These are phyloP conservation scores for Anthopleura sola DNA, from an alignment of 64 coral and sea anemone species.

Conservation along the genomic window DNA sequence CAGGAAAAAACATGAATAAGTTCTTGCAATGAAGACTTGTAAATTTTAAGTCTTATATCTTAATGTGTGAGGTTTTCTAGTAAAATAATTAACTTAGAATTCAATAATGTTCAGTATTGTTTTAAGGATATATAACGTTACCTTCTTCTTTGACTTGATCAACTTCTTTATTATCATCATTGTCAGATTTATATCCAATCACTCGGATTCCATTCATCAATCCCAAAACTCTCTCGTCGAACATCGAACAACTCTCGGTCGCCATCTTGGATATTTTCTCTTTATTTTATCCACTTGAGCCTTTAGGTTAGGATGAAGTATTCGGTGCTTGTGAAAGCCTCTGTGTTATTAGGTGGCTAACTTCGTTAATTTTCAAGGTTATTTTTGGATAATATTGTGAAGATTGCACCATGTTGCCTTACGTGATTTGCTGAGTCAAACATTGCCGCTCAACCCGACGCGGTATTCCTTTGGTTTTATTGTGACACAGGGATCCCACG, in stretches of 20 bases:
- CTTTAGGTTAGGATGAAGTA: neutral
- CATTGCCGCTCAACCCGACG: too few species aligned
- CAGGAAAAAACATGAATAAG: neutral
- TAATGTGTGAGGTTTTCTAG: too few species aligned
- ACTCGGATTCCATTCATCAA: neutral
- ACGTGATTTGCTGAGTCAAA: neutral
- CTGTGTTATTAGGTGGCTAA: neutral
- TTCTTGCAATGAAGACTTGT: too few species aligned
- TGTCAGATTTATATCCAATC: neutral
- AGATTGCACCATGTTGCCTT: neutral
- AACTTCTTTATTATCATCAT: neutral
- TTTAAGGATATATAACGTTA: neutral
- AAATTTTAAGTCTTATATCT: too few species aligned
- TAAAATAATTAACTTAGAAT: too few species aligned
- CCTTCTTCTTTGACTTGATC: neutral
- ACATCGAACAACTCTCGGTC: neutral
- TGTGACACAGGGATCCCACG: neutral
- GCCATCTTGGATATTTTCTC: conserved; percentile 2
- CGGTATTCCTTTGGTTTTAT: neutral
- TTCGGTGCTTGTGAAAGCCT: neutral
- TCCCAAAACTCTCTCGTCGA: neutral
- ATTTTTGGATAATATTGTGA: neutral
- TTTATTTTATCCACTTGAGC: neutral
- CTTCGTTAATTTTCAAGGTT: neutral
- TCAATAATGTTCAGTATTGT: neutral